phyloP scores from a whole-genome alignment of 2,888 invertebrate species.

The Cheilosia vernalis region DNA sequence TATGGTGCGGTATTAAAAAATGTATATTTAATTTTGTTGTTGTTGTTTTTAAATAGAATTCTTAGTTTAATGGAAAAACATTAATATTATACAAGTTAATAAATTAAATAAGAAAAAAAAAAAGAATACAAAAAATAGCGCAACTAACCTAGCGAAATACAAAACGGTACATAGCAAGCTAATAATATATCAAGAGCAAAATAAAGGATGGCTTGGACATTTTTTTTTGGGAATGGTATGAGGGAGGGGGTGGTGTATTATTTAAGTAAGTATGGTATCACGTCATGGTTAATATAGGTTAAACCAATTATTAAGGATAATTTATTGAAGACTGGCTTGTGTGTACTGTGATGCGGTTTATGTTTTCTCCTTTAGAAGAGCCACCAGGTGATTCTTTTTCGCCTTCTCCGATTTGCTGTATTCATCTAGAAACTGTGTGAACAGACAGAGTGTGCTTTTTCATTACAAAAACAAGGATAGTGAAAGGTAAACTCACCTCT shows the following conservation, averaged over 20 bases:
- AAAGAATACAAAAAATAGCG: constrained; percentile 39
- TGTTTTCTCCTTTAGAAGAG: constrained; percentile 78
- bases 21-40: constrained; percentile 48
- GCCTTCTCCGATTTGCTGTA: constrained; percentile 82
- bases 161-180: constrained; percentile 48
- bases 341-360: constrained; percentile 46
- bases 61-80: constrained; percentile 53
- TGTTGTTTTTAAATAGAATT: constrained; percentile 34
- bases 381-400: constrained; percentile 81
- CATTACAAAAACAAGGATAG: not conserved
- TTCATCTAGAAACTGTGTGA: constrained; percentile 82
- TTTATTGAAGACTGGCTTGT: constrained; percentile 15
- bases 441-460: not conserved
- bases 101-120: constrained; percentile 44
- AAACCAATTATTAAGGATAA: constrained; percentile 64
- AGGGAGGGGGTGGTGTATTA: constrained; percentile 10
- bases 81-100: constrained; percentile 60
- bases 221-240: not conserved
- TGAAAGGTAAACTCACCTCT: constrained; percentile 79
- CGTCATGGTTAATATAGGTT: constrained; percentile 73
- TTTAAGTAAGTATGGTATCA: constrained; percentile 75
- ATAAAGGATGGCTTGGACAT: constrained; percentile 5
- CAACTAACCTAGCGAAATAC: constrained; percentile 62
- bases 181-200: constrained; percentile 4
- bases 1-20: constrained; percentile 64